Evolutionary conservation across 92 coral and sea anemone genomes (phyloP), one percentile per base, ranked within the genome.

Genomic region (Zoanthus gigantus): DNA sequence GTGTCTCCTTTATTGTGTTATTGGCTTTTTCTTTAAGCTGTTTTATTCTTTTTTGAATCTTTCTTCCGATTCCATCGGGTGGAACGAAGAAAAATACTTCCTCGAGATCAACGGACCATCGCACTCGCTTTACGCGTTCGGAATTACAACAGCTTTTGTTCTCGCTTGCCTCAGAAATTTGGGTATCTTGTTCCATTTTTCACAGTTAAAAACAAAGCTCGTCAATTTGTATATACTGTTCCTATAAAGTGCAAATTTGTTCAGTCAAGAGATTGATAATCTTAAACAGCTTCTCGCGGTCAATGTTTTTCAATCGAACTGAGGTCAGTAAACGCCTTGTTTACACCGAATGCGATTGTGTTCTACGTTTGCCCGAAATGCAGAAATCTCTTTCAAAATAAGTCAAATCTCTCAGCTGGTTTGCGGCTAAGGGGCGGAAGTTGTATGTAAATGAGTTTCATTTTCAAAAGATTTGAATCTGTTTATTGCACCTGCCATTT

Each of bases 41-140:
- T 14, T 46, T 66, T 6, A 81, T 66, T 44, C 63, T 48, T 12
- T 81, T 81, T 11, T 54, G 75, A 4, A 81, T 9, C 66, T 60
- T 71, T 44, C 47, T 81, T 46, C 75, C 75, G 14, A 81, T n/a
- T 45, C 85, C 85, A 10, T 81, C 63, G 7, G 85, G 7, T 6
- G 85, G 75, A 29, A 81, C 85, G 0, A 44, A 81, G 74, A 65
- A 81, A 16, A 13, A 69, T 65, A 81, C 9, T 18, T 81, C 75
- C 28, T 81, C 85, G 0, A 81, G 85, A 45, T 81, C 85, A 2
- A 81, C 76, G 46, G 85, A 81, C 85, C 85, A 81, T 48, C 76
- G 76, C 16, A 81, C 85, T 66, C 61, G 75, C 23, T 81, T 81
- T 3, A 29, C 85, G 12, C 45, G 63, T 37, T 45, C 61, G 28